Base-by-base conservation (phyloP, 1,140 invertebrate genomes). In the Drosophila rufa region DNA sequence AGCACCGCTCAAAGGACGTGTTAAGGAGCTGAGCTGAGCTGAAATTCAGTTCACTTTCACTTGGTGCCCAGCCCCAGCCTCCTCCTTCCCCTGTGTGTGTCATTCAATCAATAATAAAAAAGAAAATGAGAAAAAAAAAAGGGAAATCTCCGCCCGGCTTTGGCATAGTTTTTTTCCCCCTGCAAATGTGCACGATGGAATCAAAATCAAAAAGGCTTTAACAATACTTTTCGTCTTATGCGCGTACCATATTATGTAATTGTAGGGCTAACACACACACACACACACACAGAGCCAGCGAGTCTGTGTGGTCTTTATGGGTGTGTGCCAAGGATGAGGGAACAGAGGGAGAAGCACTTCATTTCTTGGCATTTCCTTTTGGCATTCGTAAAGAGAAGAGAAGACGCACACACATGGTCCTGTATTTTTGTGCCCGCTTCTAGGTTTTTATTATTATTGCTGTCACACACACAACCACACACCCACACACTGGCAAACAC, bases 201-300 rank as follows among this genome's bases (percentile, higher is more conserved):
- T 66, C 62, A 36, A 79, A 74, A 70, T 70, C 62, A 70, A 70
- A 80, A 79, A 79, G 71, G 60, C 80, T 86, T 86, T 77, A 87
- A 80, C 64, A 82, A 83, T 87, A 66, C 80, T 70, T 69, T 68
- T 69, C 71, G 61, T 79, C 75, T 82, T 79, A 87, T 86, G 83
- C 83, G 83, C 82, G 70, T 78, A 86, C 83, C 83, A 82, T 87
- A 87, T 87, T 87, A 87, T 87, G 83, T 87, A 87, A 87, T 87
- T 87, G 83, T 80, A 51, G 76, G 83, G 61, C 83, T 78, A 56
- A 79, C 17, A 79, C 64, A 76, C 36, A 68, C 33, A 53, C 15
- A 61, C 19, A 42, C 36, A 67, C 36, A 71, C 27, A 74, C 12
- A 45, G 4, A 58, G 38, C 15, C 19, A 62, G 17, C 38, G 22